phyloP scores from a whole-genome alignment of 2,888 invertebrate genomes.

The Cerastis leucographa region DNA sequence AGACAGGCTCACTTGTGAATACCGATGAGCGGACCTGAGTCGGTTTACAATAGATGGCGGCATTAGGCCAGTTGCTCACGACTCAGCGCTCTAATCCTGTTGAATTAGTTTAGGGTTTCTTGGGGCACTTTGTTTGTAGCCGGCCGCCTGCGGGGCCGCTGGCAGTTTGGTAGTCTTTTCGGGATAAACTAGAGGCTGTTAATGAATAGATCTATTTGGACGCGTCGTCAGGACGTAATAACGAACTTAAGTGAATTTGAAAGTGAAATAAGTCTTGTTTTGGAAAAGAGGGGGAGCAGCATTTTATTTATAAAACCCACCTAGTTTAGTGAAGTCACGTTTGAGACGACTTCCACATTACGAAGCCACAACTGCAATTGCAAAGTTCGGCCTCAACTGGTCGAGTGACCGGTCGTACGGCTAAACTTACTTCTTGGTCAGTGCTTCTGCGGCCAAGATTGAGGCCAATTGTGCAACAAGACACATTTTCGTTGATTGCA shows the following conservation, averaged over 20 bases:
- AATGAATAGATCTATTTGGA: constrained; percentile 34
- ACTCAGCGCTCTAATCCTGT: constrained; percentile 41
- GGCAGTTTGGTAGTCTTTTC: constrained; percentile 40
- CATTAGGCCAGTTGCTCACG: constrained; percentile 44
- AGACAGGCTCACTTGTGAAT: constrained; percentile 45
- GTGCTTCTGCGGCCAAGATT: neutral
- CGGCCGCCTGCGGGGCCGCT: constrained; percentile 11
- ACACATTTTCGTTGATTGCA: neutral
- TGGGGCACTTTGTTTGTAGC: constrained; percentile 39
- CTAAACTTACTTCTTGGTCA: neutral
- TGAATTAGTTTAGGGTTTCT: constrained; percentile 47
- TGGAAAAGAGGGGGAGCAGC: neutral
- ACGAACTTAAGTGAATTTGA: constrained; percentile 13
- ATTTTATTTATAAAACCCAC: neutral
- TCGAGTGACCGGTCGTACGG: neutral
- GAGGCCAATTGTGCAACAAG: neutral
- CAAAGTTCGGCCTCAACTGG: neutral
- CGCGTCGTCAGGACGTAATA: neutral
- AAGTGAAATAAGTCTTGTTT: constrained; percentile 4
- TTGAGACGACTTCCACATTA: neutral
- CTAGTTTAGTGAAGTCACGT: neutral
- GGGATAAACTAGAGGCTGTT: constrained; percentile 37
- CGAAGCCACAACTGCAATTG: neutral
- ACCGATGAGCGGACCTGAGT: constrained; percentile 48
- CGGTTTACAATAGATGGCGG: constrained; percentile 27